A percentile compares a stretch with the other conserved stretches of the same genome.
These are phyloP conservation scores for Troides helena DNA, from an alignment of 2,888 invertebrate genomes.

Conservation along the genomic window DNA sequence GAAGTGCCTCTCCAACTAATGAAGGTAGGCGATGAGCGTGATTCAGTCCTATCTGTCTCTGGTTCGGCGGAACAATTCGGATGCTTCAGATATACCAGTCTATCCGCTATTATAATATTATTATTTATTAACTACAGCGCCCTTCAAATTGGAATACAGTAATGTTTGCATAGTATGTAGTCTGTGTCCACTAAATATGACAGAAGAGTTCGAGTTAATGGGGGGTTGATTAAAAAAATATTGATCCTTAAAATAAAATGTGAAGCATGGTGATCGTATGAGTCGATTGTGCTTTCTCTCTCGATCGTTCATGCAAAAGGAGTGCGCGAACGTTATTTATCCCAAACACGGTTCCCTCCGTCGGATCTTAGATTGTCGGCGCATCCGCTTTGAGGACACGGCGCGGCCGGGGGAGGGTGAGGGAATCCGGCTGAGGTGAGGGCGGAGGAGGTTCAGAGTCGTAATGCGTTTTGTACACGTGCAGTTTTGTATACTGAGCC, in stretches of 20 bases:
- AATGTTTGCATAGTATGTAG: too few species aligned
- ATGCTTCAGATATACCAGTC: too few species aligned
- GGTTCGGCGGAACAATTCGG: too few species aligned
- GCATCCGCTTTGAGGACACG: conserved; percentile 40
- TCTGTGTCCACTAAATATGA: neutral
- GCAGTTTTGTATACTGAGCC: conserved; percentile 22
- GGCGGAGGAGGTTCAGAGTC: neutral
- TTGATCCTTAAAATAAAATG: conserved; percentile 1
- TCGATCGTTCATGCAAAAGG: conserved; percentile 19
- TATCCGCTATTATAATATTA: too few species aligned
- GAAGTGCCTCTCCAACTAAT: too few species aligned
- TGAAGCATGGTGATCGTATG: neutral
- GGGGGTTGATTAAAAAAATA: neutral
- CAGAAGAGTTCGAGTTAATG: neutral
- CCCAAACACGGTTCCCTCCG: conserved; percentile 30
- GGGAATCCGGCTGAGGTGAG: too few species aligned
- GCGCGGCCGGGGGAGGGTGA: conserved; percentile 13
- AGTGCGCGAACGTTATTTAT: conserved; percentile 29
- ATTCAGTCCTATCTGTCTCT: too few species aligned
- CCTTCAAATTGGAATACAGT: too few species aligned
- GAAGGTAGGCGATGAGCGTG: too few species aligned
- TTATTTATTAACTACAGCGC: too few species aligned
- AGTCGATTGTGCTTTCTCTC: conserved; percentile 25
- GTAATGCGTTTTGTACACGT: conserved; percentile 28
- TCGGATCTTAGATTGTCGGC: conserved; percentile 45